Conservation (phyloP, 2,888 invertebrate genomes). For the Pandemis cinnamomeana region DNA sequence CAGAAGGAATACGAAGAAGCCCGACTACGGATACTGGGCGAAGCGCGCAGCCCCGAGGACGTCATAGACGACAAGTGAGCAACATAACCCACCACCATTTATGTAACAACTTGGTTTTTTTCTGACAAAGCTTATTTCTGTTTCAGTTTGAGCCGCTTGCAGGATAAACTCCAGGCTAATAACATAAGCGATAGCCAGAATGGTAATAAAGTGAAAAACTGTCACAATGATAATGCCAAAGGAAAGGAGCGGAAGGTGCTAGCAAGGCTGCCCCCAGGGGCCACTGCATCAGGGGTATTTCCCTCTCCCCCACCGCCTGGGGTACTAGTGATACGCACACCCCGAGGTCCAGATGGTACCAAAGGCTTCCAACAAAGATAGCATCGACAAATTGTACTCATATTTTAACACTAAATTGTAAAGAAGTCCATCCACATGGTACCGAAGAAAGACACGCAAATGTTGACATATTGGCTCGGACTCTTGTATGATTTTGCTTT, state of each 20-base stretch:
- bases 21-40: slow-evolving; percentile 94
- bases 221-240: slow-evolving; percentile 68
- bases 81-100: slow-evolving; percentile 44
- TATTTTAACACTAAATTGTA: slow-evolving; percentile 50
- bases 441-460: slow-evolving; percentile 47
- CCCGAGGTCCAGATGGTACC: slow-evolving; percentile 92
- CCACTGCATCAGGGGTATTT: slow-evolving; percentile 67
- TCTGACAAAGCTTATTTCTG: slow-evolving; percentile 29
- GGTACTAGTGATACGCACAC: slow-evolving; percentile 87
- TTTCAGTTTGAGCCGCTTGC: slow-evolving; percentile 73
- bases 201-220: slow-evolving; percentile 63
- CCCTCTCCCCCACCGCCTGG: slow-evolving; percentile 78
- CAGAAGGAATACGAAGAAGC: slow-evolving; percentile 98
- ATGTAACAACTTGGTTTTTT: slow-evolving; percentile 47
- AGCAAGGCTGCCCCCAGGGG: slow-evolving; percentile 69
- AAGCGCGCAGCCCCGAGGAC: slow-evolving; percentile 92
- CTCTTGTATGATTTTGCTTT: slow-evolving; percentile 3
- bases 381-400: slow-evolving; percentile 57
- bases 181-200: slow-evolving; percentile 72
- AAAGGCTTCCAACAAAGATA: slow-evolving; percentile 79
- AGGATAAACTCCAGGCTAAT: slow-evolving; percentile 78
- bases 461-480: slow-evolving; percentile 31
- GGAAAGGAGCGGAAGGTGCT: slow-evolving; percentile 75
- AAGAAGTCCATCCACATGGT: slow-evolving; percentile 62
- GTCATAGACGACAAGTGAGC: slow-evolving; percentile 86